Evolutionary conservation across 1,140 invertebrate genomes (phyloP).

Genomic region (Procambarus clarkii): DNA sequence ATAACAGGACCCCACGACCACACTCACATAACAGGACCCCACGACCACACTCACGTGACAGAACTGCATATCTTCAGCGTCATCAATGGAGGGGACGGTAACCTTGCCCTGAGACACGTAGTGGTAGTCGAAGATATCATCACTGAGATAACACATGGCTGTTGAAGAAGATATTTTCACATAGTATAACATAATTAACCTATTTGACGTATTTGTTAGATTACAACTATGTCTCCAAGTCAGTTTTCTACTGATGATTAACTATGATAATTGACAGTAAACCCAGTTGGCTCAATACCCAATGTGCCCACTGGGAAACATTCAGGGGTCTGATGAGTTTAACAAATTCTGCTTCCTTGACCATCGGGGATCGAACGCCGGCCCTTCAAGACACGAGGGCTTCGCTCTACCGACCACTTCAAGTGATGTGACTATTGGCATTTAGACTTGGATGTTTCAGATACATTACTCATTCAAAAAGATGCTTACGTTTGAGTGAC

Average conservation of each 20-base stretch:
- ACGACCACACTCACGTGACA: constrained; percentile 83
- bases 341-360: too few relatives aligned
- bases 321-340: too few relatives aligned
- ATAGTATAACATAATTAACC: neutral
- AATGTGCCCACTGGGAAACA: too few relatives aligned
- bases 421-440: neutral
- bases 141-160: constrained; percentile 87
- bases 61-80: constrained; percentile 83
- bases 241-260: too few relatives aligned
- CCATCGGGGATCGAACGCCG: too few relatives aligned
- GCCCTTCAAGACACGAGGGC: too few relatives aligned
- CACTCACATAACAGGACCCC: too few relatives aligned
- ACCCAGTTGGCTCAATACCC: too few relatives aligned
- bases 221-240: too few relatives aligned
- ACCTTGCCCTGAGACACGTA: constrained; percentile 64
- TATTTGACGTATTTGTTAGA: too few relatives aligned
- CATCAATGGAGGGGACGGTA: constrained; percentile 79
- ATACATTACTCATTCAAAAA: neutral
- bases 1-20: too few relatives aligned
- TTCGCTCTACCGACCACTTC: neutral
- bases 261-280: too few relatives aligned
- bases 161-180: constrained; percentile 75
- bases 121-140: constrained; percentile 83
- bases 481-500: constrained; percentile 11
- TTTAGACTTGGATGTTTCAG: neutral